Evolutionary conservation across 1,140 invertebrate genomes (phyloP).

Genomic region (Cydia strobilella): DNA sequence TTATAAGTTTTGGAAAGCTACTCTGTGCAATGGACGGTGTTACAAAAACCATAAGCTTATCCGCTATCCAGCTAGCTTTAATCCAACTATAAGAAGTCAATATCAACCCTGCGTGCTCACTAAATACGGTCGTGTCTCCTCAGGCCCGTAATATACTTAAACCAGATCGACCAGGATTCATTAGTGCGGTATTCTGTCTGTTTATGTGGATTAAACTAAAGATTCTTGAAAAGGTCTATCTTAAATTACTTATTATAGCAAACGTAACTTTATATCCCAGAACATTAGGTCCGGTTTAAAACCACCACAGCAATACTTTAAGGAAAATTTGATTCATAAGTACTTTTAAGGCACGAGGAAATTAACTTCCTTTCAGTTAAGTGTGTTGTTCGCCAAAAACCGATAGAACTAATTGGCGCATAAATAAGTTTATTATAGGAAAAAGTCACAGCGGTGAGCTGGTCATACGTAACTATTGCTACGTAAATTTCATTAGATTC

Average conservation of each 20-base stretch:
- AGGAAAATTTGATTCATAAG: not conserved
- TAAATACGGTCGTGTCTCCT: not conserved
- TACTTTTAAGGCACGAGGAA: conserved; percentile 7
- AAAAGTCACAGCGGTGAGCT: not conserved
- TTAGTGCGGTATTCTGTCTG: conserved; percentile 18
- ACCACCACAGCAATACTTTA: not conserved
- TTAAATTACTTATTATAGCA: not conserved
- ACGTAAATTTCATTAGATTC: too few relatives aligned
- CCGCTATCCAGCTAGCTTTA: not conserved
- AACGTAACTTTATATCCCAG: not conserved
- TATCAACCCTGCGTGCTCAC: not conserved
- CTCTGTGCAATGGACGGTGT: not conserved
- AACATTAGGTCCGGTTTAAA: not conserved
- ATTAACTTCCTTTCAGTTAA: conserved; percentile 10
- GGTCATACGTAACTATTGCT: too few relatives aligned
- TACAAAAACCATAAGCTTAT: conserved; percentile 17
- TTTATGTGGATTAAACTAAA: conserved; percentile 10
- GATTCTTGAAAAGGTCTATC: conserved; percentile 2
- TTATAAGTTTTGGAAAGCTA: not conserved
- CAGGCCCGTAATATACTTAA: not conserved
- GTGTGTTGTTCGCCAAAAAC: conserved; percentile 2
- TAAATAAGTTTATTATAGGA: not conserved
- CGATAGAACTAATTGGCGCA: conserved; percentile 3
- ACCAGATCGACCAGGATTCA: conserved; percentile 9
- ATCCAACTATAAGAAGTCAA: not conserved